A percentile compares a stretch with the other conserved stretches of the same genome.
These are phyloP conservation scores for Calephelis nemesis DNA, from an alignment of 1,140 invertebrate genomes.

Conservation along the genomic window DNA sequence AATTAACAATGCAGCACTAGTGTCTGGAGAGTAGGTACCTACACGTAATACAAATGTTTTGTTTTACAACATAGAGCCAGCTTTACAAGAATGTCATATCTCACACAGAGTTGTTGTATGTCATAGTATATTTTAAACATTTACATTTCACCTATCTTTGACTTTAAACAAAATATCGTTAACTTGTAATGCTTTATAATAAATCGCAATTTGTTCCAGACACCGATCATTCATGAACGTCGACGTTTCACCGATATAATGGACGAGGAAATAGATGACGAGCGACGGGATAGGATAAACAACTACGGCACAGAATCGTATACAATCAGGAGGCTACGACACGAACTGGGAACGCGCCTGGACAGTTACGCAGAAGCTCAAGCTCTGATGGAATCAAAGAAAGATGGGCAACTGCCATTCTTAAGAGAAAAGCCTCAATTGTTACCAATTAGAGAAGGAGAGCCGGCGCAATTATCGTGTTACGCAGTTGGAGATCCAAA, in stretches of 20 bases:
- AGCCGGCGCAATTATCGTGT: slow-evolving; percentile 89
- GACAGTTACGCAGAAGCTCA: slow-evolving; percentile 92
- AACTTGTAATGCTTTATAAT: neutral
- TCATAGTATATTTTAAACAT: no score
- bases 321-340: slow-evolving; percentile 86
- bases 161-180: no score
- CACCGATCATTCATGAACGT: slow-evolving; percentile 92
- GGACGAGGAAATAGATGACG: slow-evolving; percentile 97
- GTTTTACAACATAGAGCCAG: no score
- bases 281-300: slow-evolving; percentile 88
- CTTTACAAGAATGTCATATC: no score
- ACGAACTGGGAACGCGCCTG: slow-evolving; percentile 89
- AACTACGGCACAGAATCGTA: slow-evolving; percentile 87
- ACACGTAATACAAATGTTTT: no score
- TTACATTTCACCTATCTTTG: no score
- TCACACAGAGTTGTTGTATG: no score
- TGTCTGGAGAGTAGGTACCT: no score
- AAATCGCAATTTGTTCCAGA: slow-evolving; percentile 69
- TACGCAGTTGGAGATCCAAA: slow-evolving; percentile 93
- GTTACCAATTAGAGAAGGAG: slow-evolving; percentile 87
- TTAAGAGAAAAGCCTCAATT: slow-evolving; percentile 90
- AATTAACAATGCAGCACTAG: no score
- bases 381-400: slow-evolving; percentile 88
- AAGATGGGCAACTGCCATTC: slow-evolving; percentile 89
- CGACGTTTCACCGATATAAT: slow-evolving; percentile 95